Conservation (phyloP, 2,113 vertebrate genomes). For the Oostethus manadensis region DNA sequence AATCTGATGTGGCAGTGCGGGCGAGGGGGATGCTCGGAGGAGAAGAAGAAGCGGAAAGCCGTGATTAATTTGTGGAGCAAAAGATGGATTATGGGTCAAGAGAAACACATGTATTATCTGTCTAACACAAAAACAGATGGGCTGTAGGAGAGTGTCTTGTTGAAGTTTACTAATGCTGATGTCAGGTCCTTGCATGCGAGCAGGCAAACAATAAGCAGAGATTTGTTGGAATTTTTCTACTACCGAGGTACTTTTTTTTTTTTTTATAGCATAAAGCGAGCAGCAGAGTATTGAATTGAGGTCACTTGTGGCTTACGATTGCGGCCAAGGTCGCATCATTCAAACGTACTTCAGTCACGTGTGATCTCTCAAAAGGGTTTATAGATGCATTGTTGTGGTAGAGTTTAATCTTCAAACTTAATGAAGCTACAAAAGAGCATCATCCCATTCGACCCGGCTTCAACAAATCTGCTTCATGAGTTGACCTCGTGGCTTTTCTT, state of each 20-base stretch:
- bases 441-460: constrained; percentile 35
- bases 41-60: constrained; percentile 8
- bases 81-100: constrained; percentile 18
- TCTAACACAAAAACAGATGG: constrained; percentile 25
- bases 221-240: constrained; percentile 14
- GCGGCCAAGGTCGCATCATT: constrained; percentile 34
- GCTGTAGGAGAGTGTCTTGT: constrained; percentile 17
- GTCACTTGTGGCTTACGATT: constrained; percentile 37
- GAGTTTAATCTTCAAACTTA: constrained; percentile 26
- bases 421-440: constrained; percentile 12
- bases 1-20: constrained; percentile 10
- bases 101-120: constrained; percentile 1
- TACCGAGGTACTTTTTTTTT: constrained; percentile 20
- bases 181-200: constrained; percentile 34
- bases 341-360: constrained; percentile 24
- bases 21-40: constrained; percentile 19
- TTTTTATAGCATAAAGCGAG: constrained; percentile 20
- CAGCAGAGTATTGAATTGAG: constrained; percentile 25
- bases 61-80: constrained; percentile 28
- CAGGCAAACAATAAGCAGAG: constrained; percentile 23
- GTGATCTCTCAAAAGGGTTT: constrained; percentile 42
- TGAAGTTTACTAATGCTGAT: constrained; percentile 18
- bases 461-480: constrained; percentile 28
- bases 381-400: constrained; percentile 12
- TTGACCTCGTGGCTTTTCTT: constrained; percentile 12